A percentile compares a stretch with the other conserved stretches of the same genome.
These are phyloP conservation scores for Miichthys miiuy DNA, from an alignment of 2,797 vertebrate species.

Conservation along the genomic window DNA sequence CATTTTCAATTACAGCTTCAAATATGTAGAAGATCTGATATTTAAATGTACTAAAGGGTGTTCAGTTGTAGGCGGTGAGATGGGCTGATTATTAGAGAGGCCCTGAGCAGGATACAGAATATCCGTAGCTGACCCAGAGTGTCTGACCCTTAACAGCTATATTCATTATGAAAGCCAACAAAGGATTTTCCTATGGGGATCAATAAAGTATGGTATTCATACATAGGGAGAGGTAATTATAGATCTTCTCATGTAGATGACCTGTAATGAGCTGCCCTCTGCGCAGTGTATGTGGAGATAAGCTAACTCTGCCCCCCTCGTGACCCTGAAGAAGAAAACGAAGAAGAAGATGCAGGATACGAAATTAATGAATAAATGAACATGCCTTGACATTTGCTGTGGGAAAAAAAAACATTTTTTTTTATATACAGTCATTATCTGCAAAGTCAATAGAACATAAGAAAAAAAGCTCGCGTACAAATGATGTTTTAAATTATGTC, in stretches of 20 bases:
- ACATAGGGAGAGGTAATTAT: slow-evolving; percentile 63
- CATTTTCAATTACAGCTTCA: slow-evolving; percentile 15
- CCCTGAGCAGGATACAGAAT: slow-evolving; percentile 32
- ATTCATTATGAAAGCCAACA: slow-evolving; percentile 64
- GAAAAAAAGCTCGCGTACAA: slow-evolving; percentile 5
- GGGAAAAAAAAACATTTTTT: slow-evolving; percentile 5
- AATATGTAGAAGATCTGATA: slow-evolving; percentile 9
- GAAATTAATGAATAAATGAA: slow-evolving; percentile 36
- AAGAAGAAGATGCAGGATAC: slow-evolving; percentile 16
- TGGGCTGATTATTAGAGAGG: slow-evolving; percentile 20
- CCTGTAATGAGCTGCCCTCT: slow-evolving; percentile 65
- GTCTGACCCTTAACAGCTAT: slow-evolving; percentile 64
- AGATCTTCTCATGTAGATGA: slow-evolving; percentile 68
- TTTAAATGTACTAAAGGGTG: not conserved
- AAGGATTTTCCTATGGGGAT: slow-evolving; percentile 64
- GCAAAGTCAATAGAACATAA: slow-evolving; percentile 22
- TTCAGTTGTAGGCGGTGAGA: not conserved
- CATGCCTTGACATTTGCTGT: slow-evolving; percentile 11
- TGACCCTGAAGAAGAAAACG: slow-evolving; percentile 49
- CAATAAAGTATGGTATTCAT: slow-evolving; percentile 66
- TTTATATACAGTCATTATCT: slow-evolving; percentile 43
- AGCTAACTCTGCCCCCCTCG: slow-evolving; percentile 35
- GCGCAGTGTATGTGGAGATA: no score
- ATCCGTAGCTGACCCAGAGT: slow-evolving; percentile 39
- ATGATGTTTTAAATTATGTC: slow-evolving; percentile 27